phyloP scores from a whole-genome alignment of 2,797 vertebrate species.

The Phalloptychus januarius region DNA sequence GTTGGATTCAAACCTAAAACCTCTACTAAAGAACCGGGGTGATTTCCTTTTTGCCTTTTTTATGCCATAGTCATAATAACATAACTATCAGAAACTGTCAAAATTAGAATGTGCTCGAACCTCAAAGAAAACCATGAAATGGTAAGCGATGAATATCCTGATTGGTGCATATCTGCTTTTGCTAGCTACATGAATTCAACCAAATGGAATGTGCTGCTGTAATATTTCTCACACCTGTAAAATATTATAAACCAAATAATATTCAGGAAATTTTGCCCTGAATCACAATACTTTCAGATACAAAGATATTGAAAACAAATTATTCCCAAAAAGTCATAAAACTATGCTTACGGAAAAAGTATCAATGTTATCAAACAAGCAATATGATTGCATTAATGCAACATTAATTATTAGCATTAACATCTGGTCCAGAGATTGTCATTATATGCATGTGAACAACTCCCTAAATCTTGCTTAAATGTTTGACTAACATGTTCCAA shows the following conservation, averaged over 20 bases:
- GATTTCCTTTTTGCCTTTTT: not conserved
- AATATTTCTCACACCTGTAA: not conserved
- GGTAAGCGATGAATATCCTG: not conserved
- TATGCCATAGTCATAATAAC: not conserved
- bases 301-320: constrained; percentile 1
- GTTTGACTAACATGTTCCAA: not conserved
- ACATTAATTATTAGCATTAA: not conserved
- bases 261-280: not conserved
- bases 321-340: not conserved
- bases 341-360: not conserved
- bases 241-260: not conserved
- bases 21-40: not conserved
- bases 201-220: not conserved
- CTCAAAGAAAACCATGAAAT: not conserved
- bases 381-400: not conserved
- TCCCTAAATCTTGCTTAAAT: not conserved
- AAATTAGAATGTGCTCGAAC: not conserved
- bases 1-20: not conserved
- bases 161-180: not conserved
- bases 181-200: not conserved
- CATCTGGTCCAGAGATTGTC: not conserved
- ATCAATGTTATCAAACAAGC: not conserved
- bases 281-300: constrained; percentile 6
- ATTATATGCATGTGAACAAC: not conserved
- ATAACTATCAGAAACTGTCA: not conserved